Percentiles rank a stretch among this genome's conserved stretches.
Conservation (phyloP, 2,113 vertebrate species). For the Hippolais icterina region DNA sequence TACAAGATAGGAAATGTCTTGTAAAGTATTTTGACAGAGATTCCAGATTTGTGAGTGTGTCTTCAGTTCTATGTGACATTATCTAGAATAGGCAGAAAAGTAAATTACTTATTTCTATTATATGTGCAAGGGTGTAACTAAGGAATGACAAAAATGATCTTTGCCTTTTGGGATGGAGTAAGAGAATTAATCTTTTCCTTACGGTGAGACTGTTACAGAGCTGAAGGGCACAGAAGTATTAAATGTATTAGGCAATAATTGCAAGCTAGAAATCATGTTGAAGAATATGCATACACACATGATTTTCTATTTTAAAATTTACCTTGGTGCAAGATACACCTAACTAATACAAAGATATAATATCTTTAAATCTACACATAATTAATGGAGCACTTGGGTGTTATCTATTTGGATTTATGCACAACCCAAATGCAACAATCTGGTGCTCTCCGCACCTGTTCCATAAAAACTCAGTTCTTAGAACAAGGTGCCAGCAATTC, state of each 20-base stretch:
- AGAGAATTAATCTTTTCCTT: conserved; percentile 19
- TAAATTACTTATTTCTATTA: not conserved
- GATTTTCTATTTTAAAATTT: not conserved
- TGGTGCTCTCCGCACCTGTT: not conserved
- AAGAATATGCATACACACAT: not conserved
- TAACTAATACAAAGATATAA: not conserved
- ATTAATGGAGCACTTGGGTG: not conserved
- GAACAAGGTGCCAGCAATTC: not conserved
- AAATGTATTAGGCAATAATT: not conserved
- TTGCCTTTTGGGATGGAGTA: conserved; percentile 12
- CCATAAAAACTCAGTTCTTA: not conserved
- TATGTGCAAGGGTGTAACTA: not conserved
- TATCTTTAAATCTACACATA: not conserved
- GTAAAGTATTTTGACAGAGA: not conserved
- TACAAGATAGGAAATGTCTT: not conserved
- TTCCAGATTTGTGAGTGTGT: not conserved
- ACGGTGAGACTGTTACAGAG: not conserved
- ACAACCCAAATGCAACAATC: not conserved
- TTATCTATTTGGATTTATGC: not conserved
- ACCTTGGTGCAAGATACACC: not conserved
- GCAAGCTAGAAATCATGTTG: not conserved
- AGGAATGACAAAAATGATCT: not conserved
- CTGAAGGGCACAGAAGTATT: not conserved
- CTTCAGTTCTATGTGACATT: not conserved
- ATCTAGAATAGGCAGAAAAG: not conserved